A percentile compares a stretch with the other conserved stretches of the same genome.
These are phyloP conservation scores for Dendrolimus kikuchii DNA, from an alignment of 1,140 invertebrate species.

Conservation along the genomic window DNA sequence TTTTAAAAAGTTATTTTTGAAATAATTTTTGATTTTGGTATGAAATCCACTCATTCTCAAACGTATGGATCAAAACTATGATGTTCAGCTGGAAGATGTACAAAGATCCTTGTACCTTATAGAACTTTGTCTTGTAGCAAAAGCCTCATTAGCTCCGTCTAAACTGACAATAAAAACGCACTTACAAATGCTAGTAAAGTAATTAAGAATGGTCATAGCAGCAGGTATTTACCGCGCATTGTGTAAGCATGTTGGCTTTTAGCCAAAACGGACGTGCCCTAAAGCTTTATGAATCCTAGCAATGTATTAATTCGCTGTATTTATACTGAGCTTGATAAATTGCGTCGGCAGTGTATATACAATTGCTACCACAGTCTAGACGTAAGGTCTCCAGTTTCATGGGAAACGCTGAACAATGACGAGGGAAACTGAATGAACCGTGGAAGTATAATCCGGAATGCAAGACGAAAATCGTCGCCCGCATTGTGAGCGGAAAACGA, in stretches of 20 bases:
- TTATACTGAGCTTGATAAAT: conserved; percentile 36
- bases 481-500: conserved; percentile 63
- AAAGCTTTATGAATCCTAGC: conserved; percentile 53
- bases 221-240: conserved; percentile 61
- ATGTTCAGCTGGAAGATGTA: too few species aligned
- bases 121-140: too few species aligned
- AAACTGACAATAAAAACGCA: conserved; percentile 23
- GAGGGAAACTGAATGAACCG: conserved; percentile 42
- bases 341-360: conserved; percentile 11
- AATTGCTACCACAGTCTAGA: conserved; percentile 6
- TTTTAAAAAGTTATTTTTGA: too few species aligned
- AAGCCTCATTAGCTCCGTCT: background rate
- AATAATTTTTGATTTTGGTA: too few species aligned
- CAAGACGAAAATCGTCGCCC: conserved; percentile 57
- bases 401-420: conserved; percentile 30
- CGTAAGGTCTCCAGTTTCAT: conserved; percentile 9
- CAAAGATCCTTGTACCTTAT: too few species aligned
- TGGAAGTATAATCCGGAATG: conserved; percentile 54
- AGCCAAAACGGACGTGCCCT: conserved; percentile 43
- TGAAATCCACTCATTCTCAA: too few species aligned
- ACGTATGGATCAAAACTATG: too few species aligned
- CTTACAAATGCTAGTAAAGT: conserved; percentile 46
- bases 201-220: conserved; percentile 56
- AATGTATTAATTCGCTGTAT: conserved; percentile 55
- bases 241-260: conserved; percentile 46